Evolutionary conservation across 2,888 invertebrate species (phyloP), one percentile per base, ranked within the genome.

Genomic region (Ferdinandea cuprea): DNA sequence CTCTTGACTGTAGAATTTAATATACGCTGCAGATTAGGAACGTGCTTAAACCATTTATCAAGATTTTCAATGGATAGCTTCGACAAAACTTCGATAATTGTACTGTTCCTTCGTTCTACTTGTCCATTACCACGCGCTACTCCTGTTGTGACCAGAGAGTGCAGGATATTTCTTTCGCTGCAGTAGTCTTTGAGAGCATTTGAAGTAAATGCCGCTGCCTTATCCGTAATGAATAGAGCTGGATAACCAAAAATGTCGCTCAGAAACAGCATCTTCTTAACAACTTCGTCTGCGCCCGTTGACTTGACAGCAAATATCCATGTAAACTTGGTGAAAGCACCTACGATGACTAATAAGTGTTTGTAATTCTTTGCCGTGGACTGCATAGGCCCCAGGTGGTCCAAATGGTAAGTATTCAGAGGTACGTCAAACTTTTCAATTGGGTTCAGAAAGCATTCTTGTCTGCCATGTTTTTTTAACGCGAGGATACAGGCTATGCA

Each of bases 351-450:
- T n/a, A n/a, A n/a, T n/a, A n/a, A n/a, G n/a, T n/a, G n/a, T n/a
- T n/a, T n/a, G n/a, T n/a, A n/a, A n/a, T n/a, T n/a, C n/a, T n/a
- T n/a, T n/a, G n/a, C n/a, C n/a, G n/a, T n/a, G n/a, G n/a, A n/a
- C n/a, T n/a, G n/a, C n/a, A n/a, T n/a, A n/a, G n/a, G n/a, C n/a
- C n/a, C n/a, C n/a, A n/a, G n/a, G n/a, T n/a, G n/a, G n/a, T n/a
- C 89, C 4, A 87, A 44, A 42, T 89, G 88, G 6, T 86, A 86
- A 0, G 88, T 89, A 17, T 87, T 46, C 6, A 89, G 48, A 1
- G 88, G 88, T 0, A 56, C 32, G 0, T 78, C 85, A n/a, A 79
- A 88, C 44, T 89, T 89, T n/a, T 86, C 85, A 0, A 89, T 86
- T 0, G 87, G 84, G 56, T 88, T 63, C n/a, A 89, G 77, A 2